Conservation (phyloP, 2,888 invertebrate species). For the Drosophila planitibia region DNA sequence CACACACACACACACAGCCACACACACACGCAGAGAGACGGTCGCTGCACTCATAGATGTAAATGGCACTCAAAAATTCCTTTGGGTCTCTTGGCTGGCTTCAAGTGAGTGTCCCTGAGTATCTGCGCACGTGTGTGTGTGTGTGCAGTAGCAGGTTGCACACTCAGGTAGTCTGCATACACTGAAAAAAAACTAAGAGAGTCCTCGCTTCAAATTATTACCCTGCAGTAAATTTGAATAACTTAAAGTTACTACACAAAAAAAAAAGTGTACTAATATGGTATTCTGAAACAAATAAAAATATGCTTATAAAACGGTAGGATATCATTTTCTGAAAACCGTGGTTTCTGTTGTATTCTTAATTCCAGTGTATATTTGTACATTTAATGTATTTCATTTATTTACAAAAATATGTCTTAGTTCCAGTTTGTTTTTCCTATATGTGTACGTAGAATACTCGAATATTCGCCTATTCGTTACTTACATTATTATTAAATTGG, state of each 20-base stretch:
- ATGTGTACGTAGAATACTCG: no score
- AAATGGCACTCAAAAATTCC: constrained; percentile 77
- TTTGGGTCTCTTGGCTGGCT: constrained; percentile 60
- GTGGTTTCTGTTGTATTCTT: background rate
- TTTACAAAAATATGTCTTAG: background rate
- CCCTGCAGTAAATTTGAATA: background rate
- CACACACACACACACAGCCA: constrained; percentile 8
- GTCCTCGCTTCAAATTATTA: background rate
- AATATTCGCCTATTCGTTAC: background rate
- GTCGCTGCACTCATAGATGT: constrained; percentile 66
- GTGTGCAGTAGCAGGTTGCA: constrained; percentile 50
- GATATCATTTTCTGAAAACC: no score
- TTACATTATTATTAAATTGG: no score
- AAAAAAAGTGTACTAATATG: background rate
- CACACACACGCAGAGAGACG: constrained; percentile 1
- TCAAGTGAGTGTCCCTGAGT: constrained; percentile 52
- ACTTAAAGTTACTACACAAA: background rate
- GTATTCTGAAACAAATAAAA: background rate
- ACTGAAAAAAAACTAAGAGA: background rate
- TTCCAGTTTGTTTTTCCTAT: no score
- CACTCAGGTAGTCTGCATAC: background rate
- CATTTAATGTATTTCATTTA: no score
- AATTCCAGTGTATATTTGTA: no score
- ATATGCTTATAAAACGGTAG: background rate
- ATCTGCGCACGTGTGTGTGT: constrained; percentile 2